Conservation (phyloP, 2,797 vertebrate species). For the Atherinosoma microstoma region DNA sequence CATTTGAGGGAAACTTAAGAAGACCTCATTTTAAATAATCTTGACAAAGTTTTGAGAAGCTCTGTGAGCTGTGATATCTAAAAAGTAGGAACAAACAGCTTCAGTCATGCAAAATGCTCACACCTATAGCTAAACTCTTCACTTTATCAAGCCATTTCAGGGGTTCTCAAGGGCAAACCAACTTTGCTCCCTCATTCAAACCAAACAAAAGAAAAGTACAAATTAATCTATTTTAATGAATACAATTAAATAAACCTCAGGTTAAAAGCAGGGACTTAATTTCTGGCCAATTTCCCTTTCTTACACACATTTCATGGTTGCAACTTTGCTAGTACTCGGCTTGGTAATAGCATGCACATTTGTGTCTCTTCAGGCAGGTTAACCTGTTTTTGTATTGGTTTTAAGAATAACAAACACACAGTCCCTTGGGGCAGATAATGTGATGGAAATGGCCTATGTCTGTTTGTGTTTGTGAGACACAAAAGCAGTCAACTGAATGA, state of each 20-base stretch:
- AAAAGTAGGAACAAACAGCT: not conserved
- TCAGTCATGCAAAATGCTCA: conserved; percentile 7
- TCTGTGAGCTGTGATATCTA: not conserved
- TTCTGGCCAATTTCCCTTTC: conserved; percentile 7
- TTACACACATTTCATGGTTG: conserved; percentile 1
- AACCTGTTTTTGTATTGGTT: conserved; percentile 39
- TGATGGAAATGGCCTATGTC: conserved; percentile 50
- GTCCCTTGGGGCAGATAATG: conserved; percentile 29
- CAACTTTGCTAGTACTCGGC: conserved; percentile 3
- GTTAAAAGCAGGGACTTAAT: conserved; percentile 13
- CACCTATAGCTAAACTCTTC: not conserved
- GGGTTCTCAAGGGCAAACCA: not conserved
- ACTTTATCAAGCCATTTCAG: conserved; percentile 4
- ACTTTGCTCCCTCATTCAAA: not conserved
- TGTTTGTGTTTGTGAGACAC: conserved; percentile 38
- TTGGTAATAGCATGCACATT: conserved; percentile 29
- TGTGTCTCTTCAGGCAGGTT: conserved; percentile 40
- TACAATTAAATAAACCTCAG: not conserved
- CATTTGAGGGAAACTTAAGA: not conserved
- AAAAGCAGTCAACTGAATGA: conserved; percentile 35
- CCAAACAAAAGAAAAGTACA: conserved; percentile 1
- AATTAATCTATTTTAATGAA: conserved; percentile 4
- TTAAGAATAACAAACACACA: conserved; percentile 45
- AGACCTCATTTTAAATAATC: conserved; percentile 15
- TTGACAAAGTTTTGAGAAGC: conserved; percentile 4